Evolutionary conservation across 2,888 invertebrate genomes (phyloP), one percentile per base, ranked within the genome.

Genomic region (Microctonus brassicae): DNA sequence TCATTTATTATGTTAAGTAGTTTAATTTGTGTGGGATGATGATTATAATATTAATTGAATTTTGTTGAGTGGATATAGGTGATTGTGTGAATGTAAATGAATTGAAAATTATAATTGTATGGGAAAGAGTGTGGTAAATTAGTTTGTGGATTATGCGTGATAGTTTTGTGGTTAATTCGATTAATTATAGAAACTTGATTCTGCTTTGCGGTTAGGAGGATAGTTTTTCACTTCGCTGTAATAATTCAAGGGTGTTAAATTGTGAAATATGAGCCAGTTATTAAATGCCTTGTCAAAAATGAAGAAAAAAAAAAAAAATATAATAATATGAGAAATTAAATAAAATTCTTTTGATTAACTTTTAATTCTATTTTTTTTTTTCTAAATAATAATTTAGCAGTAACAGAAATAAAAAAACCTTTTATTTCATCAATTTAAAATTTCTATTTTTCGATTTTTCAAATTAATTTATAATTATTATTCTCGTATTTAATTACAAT

Each of bases 131-230:
- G n/a, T 26, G 26, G n/a, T n/a, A 57, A 26, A 26, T n/a, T n/a
- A n/a, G n/a, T n/a, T n/a, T n/a, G n/a, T n/a, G n/a, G n/a, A n/a
- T n/a, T n/a, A n/a, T n/a, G n/a, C n/a, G n/a, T n/a, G n/a, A n/a
- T n/a, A n/a, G n/a, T n/a, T 47, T 47, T 26, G 57, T 47, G 60
- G 67, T 68, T 60, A 39, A 42, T 52, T 68, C 60, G 60, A 60
- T 68, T 60, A 68, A 68, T 68, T 68, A 60, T 60, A 58, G 58
- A 68, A 68, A 68, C 60, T 68, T 42, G 60, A 68, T 68, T 68
- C 67, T 22, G 24, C 42, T 42, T 58, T 68, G 67, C 52, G 67
- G 67, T 68, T 17, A 57, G 1, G 9, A 33, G 60, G 60, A 55
- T 42, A 68, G 60, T 68, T 68, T 33, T 42, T 60, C 52, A 29